Evolutionary conservation across 2,888 invertebrate genomes (phyloP), one percentile per base, ranked within the genome.

Genomic region (Lagria hirta): DNA sequence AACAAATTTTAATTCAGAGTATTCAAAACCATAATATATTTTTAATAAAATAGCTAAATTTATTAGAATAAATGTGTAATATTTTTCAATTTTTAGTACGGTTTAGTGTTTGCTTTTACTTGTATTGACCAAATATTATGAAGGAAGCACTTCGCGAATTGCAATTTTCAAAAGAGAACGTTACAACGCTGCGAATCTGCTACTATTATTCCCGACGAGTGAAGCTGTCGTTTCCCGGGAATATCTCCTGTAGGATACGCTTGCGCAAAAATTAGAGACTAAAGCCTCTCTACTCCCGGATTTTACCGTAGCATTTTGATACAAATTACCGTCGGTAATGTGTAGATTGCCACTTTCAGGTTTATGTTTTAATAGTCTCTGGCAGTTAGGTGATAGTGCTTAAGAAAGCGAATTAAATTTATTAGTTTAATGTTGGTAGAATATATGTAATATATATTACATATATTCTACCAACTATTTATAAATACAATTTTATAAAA

Each of bases 151-250:
- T 23, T 40, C 38, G 37, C 44, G 38, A 29, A 27, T 28, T 40
- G 8, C 35, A 15, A 17, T 24, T 34, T 23, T n/a, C n/a, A n/a
- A n/a, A n/a, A n/a, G n/a, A 24, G 23, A 23, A 27, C 23, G 8
- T 11, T 20, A 35, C 43, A 30, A 15, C 36, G 38, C 21, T 44
- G 27, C 43, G 43, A 43, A 35, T 35, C 13, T 26, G 28, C 38
- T 20, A 26, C 18, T 15, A 38, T 17, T 26, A 33, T 47, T 47
- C 43, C 43, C 47, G 43, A 33, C 21, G 35, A 43, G 40, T 44
- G 47, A 52, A 43, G 48, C 50, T 52, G 42, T 21, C 34, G 32
- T 48, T 52, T 46, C 52, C 52, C 43, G 52, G 52, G 52, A 52
- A 45, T 44, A 42, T 34, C 50, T 52, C 43, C 50, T 48, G 50